Evolutionary conservation across 2,113 vertebrate genomes (phyloP).

Genomic region (Carassius carassius): DNA sequence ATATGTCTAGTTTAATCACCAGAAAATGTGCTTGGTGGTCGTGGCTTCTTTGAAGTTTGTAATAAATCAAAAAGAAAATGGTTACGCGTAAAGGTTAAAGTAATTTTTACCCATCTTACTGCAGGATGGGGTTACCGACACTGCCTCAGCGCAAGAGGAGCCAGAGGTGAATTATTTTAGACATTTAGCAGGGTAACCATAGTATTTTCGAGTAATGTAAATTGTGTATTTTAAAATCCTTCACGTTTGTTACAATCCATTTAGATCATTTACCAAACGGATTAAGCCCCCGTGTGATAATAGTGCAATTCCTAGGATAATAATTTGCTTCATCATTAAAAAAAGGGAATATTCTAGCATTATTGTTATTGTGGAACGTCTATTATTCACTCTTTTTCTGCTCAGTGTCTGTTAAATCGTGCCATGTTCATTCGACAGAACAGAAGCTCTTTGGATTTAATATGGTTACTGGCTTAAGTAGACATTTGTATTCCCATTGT

Average conservation of each 20-base stretch:
- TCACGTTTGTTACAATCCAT: constrained; percentile 54
- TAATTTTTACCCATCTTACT: constrained; percentile 32
- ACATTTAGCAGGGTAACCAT: constrained; percentile 42
- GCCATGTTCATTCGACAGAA: constrained; percentile 40
- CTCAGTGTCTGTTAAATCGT: constrained; percentile 47
- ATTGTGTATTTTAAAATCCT: constrained; percentile 58
- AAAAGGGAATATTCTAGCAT: constrained; percentile 49
- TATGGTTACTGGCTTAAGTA: constrained; percentile 41
- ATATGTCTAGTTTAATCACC: constrained; percentile 58
- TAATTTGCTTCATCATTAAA: constrained; percentile 42
- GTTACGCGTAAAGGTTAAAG: constrained; percentile 48
- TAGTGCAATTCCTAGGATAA: constrained; percentile 51
- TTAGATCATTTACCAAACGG: constrained; percentile 53
- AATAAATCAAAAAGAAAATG: constrained; percentile 38
- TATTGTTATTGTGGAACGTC: constrained; percentile 6
- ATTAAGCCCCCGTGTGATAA: constrained; percentile 47
- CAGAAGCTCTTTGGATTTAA: constrained; percentile 29
- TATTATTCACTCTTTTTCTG: constrained; percentile 32
- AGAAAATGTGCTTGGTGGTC: constrained; percentile 44
- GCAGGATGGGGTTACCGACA: constrained; percentile 1
- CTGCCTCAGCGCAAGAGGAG: constrained; percentile 3
- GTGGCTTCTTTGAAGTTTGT: constrained; percentile 50
- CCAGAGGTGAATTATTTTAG: constrained; percentile 4
- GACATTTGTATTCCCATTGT: constrained; percentile 57
- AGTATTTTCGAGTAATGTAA: constrained; percentile 56